Evolutionary conservation across 35 echinoderm and acorn worm species (phyloP), one percentile per base, ranked within the genome.

Genomic region (Eucidaris tribuloides): DNA sequence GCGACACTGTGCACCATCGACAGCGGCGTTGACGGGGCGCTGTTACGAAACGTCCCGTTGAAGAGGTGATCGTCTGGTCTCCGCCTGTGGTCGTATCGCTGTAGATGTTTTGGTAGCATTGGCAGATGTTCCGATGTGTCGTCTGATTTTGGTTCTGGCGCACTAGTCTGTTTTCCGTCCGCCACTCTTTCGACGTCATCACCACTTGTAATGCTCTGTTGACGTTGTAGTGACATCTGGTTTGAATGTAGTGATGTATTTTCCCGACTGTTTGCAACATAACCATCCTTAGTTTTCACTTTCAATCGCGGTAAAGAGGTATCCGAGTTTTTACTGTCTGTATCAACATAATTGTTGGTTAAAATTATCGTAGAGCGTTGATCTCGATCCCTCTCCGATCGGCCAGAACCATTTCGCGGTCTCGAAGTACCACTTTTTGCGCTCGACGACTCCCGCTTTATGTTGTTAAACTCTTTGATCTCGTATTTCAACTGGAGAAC

Each of bases 1-100:
- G 68, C 68, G 36, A 74, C 24, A 44, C 68, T 74, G 14, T 74
- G 68, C 38, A 74, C 68, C 68, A 74, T 74, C 14, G 68, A 74
- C 34, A 74, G 36, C n/a, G 13, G 68, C 11, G 15, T 74, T 24
- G 37, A 33, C 19, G 68, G 25, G 34, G 34, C 40, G 24, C 38
- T 36, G 7, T 33, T 74, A 42, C n/a, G 29, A 36, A 74, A 74
- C 29, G 68, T 74, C 20, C 68, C 68, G 68, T 74, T 74, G 35
- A 44, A 35, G 6, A 33, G 9, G 9, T 22, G 44, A 36, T 74
- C 68, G 18, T 74, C 68, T 74, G 68, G 68, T 38, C 68, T 5
- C 7, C 28, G 68, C 25, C 68, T 13, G 24, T 74, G 68, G 30
- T 74, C 68, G 40, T 74, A 74, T 0, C 68, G 36, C 23, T 74